Base-by-base conservation (phyloP, 2,888 invertebrate genomes). In the Sarcophaga carnaria region DNA sequence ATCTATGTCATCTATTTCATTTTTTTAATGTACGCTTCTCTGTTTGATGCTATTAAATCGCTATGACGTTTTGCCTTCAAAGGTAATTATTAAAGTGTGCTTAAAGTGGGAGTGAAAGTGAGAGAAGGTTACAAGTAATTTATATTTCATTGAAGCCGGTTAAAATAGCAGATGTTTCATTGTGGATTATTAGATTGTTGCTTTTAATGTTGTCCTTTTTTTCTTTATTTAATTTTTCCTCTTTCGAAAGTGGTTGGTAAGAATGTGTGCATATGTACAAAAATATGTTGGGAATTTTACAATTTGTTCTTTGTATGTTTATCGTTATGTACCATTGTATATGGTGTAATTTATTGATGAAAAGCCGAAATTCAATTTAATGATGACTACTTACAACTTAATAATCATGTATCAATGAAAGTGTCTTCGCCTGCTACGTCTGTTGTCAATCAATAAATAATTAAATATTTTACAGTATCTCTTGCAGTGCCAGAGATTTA, bases 101-200 rank as follows among this genome's bases (percentile, higher is more conserved):
- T 14, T 54, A 14, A 0, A 54, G 54, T 54, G 54, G 54, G 54
- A 54, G 54, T 54, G 17, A 54, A 54, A 17, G 54, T 14, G 10
- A 17, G 17, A 54, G 17, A 17, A 17, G 54, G 71, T 54, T 71
- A 22, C 59, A 25, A 59, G 27, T 71, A 59, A 71, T 27, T 27
- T 27, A 14, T 64, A 47, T 11, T 27, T 27, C 11, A 12, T 72
- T 27, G n/a, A 60, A 20, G 62, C 54, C 72, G 64, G 25, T 60
- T 64, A 67, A 80, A 70, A 66, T 62, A 79, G 59, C 80, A 81
- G 80, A 80, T 80, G 80, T 80, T 67, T 67, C 47, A 80, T 80
- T 80, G 66, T 37, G 72, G 60, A 60, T 11, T 54, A 54, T 54
- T 14, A 17, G 45, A 45, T 67, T 67, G 20, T 67, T 67, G 45